phyloP scores from a whole-genome alignment of 1,140 invertebrate genomes.

The Ceratoteleas bidentatus region DNA sequence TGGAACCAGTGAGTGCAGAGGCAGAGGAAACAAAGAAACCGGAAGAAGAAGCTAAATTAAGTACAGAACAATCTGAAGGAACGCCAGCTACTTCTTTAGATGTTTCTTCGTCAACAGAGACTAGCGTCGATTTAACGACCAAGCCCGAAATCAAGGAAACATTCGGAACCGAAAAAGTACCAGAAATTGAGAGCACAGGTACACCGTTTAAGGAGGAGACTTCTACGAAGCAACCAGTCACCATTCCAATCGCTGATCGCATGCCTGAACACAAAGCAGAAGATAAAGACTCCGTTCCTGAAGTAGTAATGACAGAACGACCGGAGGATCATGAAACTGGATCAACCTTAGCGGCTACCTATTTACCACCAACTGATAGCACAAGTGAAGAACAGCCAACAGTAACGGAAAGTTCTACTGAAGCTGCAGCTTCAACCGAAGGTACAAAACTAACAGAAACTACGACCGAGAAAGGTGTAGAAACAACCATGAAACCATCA shows the following conservation, averaged over 20 bases:
- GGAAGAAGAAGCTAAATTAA: constrained; percentile 17
- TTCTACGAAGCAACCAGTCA: constrained; percentile 61
- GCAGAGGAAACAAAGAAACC: constrained; percentile 9
- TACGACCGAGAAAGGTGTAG: constrained; percentile 7
- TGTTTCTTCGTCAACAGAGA: constrained; percentile 34
- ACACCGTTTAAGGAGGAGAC: constrained; percentile 51
- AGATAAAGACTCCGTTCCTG: constrained; percentile 69
- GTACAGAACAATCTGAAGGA: constrained; percentile 27
- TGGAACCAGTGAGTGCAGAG: constrained; percentile 17
- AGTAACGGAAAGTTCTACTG: constrained; percentile 19
- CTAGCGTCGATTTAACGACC: constrained; percentile 9
- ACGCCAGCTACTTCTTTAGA: constrained; percentile 13
- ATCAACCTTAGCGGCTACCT: constrained; percentile 28
- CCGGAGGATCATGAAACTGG: constrained; percentile 39
- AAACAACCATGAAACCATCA: constrained; percentile 16
- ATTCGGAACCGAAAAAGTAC: constrained; percentile 17
- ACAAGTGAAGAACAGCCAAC: constrained; percentile 20
- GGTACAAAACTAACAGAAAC: constrained; percentile 2
- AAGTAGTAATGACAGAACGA: constrained; percentile 55
- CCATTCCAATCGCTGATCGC: constrained; percentile 68
- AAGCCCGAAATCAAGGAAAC: constrained; percentile 32
- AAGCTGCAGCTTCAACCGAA: constrained; percentile 21
- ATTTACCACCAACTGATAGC: constrained; percentile 41
- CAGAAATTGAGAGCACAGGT: constrained; percentile 34
- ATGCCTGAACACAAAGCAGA: constrained; percentile 75